These are phyloP conservation scores for Hirundichthys speculiger DNA, from an alignment of 2,113 vertebrate species.

Conservation along the genomic window DNA sequence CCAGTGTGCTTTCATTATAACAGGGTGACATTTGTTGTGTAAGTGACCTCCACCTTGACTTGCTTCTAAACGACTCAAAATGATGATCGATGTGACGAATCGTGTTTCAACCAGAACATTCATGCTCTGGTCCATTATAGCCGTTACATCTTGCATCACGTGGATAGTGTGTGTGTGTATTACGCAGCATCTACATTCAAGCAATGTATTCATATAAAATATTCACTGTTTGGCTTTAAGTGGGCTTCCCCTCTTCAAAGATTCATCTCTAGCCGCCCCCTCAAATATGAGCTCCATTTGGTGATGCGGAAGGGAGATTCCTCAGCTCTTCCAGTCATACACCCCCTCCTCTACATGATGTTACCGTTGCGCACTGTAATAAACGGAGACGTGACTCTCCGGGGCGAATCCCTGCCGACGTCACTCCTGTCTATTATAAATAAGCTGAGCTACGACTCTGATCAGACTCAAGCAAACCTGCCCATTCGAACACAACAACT, in stretches of 20 bases:
- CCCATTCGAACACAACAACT: slow-evolving; percentile 19
- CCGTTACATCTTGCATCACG: too few relatives aligned
- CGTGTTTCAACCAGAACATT: too few relatives aligned
- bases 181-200: background rate
- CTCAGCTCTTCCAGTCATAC: slow-evolving; percentile 72
- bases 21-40: too few relatives aligned
- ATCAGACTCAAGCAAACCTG: slow-evolving; percentile 57
- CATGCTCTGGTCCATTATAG: too few relatives aligned
- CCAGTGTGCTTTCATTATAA: too few relatives aligned
- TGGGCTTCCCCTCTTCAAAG: slow-evolving; percentile 63
- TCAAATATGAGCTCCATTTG: slow-evolving; percentile 65
- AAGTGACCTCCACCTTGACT: too few relatives aligned
- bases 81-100: too few relatives aligned
- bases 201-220: slow-evolving; percentile 30
- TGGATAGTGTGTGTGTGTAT: background rate
- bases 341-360: slow-evolving; percentile 66
- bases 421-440: slow-evolving; percentile 78
- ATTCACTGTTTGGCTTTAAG: slow-evolving; percentile 45
- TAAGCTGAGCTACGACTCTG: slow-evolving; percentile 47
- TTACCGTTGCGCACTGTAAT: slow-evolving; percentile 74
- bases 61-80: too few relatives aligned
- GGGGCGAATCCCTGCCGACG: slow-evolving; percentile 80
- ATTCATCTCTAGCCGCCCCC: slow-evolving; percentile 57
- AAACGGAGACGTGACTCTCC: slow-evolving; percentile 73
- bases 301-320: slow-evolving; percentile 77